Conservation (phyloP, 2,797 vertebrate genomes). For the Aphelocoma californica region DNA sequence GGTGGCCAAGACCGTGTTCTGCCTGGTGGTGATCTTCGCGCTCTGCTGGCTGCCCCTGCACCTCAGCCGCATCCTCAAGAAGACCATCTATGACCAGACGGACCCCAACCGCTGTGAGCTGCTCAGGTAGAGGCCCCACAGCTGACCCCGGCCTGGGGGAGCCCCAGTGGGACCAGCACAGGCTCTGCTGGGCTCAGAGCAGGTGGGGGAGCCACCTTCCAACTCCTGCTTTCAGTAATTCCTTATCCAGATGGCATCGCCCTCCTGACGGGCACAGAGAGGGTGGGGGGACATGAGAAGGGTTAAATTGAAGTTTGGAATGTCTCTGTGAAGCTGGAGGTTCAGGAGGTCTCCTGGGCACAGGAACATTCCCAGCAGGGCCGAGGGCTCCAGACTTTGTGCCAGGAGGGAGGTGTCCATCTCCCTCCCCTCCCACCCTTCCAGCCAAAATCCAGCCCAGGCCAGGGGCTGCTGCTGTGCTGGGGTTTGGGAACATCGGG, state of each 20-base stretch:
- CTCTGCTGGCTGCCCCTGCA: slow-evolving; percentile 92
- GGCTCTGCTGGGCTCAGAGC: neutral
- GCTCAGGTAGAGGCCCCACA: slow-evolving; percentile 73
- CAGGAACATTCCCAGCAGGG: neutral
- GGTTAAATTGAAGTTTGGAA: neutral
- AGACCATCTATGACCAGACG: slow-evolving; percentile 82
- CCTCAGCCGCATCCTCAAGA: slow-evolving; percentile 89
- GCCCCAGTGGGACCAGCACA: rapidly evolving
- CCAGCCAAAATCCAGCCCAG: neutral
- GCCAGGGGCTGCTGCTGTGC: neutral
- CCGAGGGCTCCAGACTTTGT: neutral
- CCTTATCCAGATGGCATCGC: rapidly evolving
- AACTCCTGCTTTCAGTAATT: neutral
- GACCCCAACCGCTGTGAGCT: slow-evolving; percentile 88
- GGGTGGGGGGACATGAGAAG: rapidly evolving
- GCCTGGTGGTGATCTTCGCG: slow-evolving; percentile 88
- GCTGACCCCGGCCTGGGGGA: neutral
- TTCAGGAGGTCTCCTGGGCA: neutral
- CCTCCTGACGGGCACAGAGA: neutral
- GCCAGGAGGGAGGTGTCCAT: rapidly evolving
- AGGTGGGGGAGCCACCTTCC: neutral
- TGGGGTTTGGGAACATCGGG: neutral
- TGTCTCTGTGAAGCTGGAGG: neutral
- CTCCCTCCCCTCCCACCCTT: neutral
- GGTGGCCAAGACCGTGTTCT: slow-evolving; percentile 90